Percentiles rank a stretch among this genome's conserved stretches.
Conservation (phyloP, 2,797 vertebrate species). For the Sebastes taczanowskii region DNA sequence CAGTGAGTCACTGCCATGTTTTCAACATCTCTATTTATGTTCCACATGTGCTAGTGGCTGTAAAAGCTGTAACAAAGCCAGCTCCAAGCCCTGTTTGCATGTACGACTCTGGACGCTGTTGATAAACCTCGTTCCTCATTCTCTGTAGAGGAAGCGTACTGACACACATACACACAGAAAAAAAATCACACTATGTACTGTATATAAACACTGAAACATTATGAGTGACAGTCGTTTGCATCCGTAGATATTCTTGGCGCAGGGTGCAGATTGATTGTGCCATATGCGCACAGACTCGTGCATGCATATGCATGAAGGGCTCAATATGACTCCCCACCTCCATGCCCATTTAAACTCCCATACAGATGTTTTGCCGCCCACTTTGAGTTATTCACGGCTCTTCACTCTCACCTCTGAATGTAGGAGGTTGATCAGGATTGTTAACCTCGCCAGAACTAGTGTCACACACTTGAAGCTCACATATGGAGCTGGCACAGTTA, state of each 20-base stretch:
- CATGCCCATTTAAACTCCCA: not conserved
- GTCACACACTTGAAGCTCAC: not conserved
- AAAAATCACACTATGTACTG: not conserved
- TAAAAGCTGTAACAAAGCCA: not conserved
- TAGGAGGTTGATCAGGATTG: not conserved
- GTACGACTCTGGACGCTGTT: not conserved
- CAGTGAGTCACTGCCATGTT: slow-evolving; percentile 17
- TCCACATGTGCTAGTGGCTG: not conserved
- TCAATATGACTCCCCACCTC: not conserved
- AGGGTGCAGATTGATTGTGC: slow-evolving; percentile 1
- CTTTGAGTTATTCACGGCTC: not conserved
- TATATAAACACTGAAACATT: slow-evolving; percentile 16
- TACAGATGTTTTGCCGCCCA: slow-evolving; percentile 35
- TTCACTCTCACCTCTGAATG: not conserved
- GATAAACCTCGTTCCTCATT: slow-evolving; percentile 31
- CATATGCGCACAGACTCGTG: slow-evolving; percentile 18
- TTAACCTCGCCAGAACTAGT: not conserved
- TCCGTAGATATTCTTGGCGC: not conserved
- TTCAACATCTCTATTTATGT: not conserved
- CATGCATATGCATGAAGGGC: slow-evolving; percentile 10
- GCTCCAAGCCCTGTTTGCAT: not conserved
- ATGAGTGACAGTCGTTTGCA: slow-evolving; percentile 41
- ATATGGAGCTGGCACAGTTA: not conserved
- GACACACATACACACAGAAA: not conserved
- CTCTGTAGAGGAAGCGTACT: slow-evolving; percentile 36